Evolutionary conservation across 1,140 invertebrate species (phyloP).

Genomic region (Drosophila fuyamai): DNA sequence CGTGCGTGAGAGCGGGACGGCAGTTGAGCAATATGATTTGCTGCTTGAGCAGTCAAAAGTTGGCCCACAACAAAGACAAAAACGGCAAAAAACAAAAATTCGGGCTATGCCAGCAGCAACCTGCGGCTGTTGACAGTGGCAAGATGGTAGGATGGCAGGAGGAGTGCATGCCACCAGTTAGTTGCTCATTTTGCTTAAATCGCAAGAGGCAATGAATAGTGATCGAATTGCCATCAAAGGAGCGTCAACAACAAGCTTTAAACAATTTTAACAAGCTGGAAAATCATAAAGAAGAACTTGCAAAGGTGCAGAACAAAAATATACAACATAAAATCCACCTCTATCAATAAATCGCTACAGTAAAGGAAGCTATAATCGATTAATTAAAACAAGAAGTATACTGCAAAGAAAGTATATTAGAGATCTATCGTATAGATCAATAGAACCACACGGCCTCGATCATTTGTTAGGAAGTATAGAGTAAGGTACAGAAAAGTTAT

Average conservation of each 20-base stretch:
- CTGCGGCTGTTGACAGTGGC: constrained; percentile 11
- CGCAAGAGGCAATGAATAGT: constrained; percentile 7
- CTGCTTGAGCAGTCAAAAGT: constrained; percentile 80
- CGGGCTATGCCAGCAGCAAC: constrained; percentile 12
- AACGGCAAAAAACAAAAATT: constrained; percentile 25
- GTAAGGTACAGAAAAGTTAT: too few relatives aligned
- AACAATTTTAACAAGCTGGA: neutral
- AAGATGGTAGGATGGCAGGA: neutral
- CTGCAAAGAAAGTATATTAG: too few relatives aligned
- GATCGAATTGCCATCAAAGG: constrained; percentile 17
- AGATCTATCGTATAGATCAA: too few relatives aligned
- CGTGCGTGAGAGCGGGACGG: constrained; percentile 21
- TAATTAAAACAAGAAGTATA: too few relatives aligned
- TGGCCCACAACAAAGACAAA: constrained; percentile 33
- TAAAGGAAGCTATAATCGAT: too few relatives aligned
- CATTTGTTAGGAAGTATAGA: too few relatives aligned
- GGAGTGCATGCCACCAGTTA: constrained; percentile 20
- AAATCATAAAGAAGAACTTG: too few relatives aligned
- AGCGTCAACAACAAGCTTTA: neutral
- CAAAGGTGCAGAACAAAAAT: too few relatives aligned
- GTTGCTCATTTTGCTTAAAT: constrained; percentile 32
- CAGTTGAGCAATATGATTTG: constrained; percentile 71
- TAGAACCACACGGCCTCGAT: too few relatives aligned
- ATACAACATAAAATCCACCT: too few relatives aligned
- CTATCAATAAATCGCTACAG: too few relatives aligned